Evolutionary conservation across 2,888 invertebrate species (phyloP).

Genomic region (Eupelmus urozonus): DNA sequence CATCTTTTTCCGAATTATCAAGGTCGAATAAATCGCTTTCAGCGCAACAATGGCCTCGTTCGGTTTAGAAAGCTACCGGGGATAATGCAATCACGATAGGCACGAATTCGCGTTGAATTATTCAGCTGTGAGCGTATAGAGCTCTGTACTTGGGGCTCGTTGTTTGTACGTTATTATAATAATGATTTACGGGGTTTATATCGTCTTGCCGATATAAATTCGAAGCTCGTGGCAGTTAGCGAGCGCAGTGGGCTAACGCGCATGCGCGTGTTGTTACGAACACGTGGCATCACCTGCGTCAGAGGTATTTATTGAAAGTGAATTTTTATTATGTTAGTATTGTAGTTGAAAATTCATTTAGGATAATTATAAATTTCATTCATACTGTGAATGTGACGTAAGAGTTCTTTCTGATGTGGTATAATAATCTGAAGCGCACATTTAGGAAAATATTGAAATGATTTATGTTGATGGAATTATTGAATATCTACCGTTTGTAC

Average conservation of each 20-base stretch:
- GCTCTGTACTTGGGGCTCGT: not conserved
- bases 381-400: too few species aligned
- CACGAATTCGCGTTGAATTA: too few species aligned
- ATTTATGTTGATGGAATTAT: too few species aligned
- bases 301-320: too few species aligned
- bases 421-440: too few species aligned
- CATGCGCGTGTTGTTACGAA: constrained; percentile 34
- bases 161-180: constrained; percentile 67
- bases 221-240: constrained; percentile 65
- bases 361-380: too few species aligned
- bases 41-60: too few species aligned
- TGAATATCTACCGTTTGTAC: too few species aligned
- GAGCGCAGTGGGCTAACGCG: constrained; percentile 4
- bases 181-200: constrained; percentile 72
- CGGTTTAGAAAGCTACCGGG: not conserved
- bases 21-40: too few species aligned
- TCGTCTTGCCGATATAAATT: constrained; percentile 73
- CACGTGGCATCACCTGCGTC: constrained; percentile 50
- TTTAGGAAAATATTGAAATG: too few species aligned
- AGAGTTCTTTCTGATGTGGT: too few species aligned
- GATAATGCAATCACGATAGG: not conserved
- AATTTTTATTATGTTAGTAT: constrained; percentile 49
- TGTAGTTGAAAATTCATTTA: too few species aligned
- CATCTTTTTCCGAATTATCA: not conserved
- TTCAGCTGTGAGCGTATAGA: not conserved